Evolutionary conservation across 2,113 vertebrate species (phyloP), one percentile per base, ranked within the genome.

Genomic region (Xenus cinereus): DNA sequence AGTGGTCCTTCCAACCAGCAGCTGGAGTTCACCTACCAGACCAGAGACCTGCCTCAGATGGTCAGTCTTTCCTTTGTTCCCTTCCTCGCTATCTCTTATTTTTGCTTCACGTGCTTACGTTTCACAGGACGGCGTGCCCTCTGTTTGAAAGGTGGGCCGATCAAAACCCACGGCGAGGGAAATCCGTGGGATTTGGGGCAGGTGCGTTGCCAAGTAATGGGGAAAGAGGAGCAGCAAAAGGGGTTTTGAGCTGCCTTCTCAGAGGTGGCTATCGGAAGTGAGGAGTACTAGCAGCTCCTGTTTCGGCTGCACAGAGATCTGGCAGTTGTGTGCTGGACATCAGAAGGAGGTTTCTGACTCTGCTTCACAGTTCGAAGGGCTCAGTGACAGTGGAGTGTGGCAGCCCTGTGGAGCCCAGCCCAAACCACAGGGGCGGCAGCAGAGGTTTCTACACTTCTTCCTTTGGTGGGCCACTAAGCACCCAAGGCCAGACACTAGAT

Each of bases 1-100:
- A 98, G 90, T 1, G 99, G 99, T 12, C 99, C 99, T 41, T 99
- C 99, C n/a, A 98, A 97, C 91, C 99, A 99, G 95, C 98, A 98
- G 96, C 98, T 99, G 90, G 99, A 99, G 23, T 99, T 99, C 87
- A 99, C 99, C 9, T 99, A 98, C 94, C 99, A 99, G 96, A 99
- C 97, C 26, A 98, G 99, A 97, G 98, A 98, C 51, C 97, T 98
- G 30, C 99, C 99, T 35, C 98, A 98, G 73, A 98, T 99, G 99
- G 98, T 98, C 39, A 74, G 98, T 76, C 78, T 74, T 43, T 32
- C 41, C 54, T 68, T 74, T 56, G 30, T 33, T 63, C 45, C 10
- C 4, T 35, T 51, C n/a, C 15, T 59, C 46, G 33, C 18, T 45
- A 35, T 64, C 51, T 54, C 15, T 41, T 35, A 48, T 54, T 43